These are phyloP conservation scores for Synergus umbraculus DNA, from an alignment of 2,888 invertebrate species.

Conservation along the genomic window DNA sequence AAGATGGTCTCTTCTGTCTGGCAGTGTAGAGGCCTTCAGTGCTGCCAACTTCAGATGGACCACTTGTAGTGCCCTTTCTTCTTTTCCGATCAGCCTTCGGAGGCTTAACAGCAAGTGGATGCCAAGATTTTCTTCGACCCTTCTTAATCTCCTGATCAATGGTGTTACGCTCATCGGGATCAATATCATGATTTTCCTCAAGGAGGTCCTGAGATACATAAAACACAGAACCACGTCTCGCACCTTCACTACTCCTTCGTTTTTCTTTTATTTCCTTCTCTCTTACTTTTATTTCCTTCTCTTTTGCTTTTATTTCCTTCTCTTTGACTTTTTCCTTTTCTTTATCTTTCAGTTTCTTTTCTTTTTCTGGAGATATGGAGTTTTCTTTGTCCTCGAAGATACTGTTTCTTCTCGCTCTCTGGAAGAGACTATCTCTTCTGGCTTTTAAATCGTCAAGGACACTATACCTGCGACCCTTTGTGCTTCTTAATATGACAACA, in stretches of 20 bases:
- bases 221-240: slow-evolving; percentile 70
- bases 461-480: slow-evolving; percentile 70
- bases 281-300: slow-evolving; percentile 57
- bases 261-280: slow-evolving; percentile 59
- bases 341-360: slow-evolving; percentile 15
- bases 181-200: slow-evolving; percentile 57
- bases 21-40: slow-evolving; percentile 77
- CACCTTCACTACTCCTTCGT: slow-evolving; percentile 65
- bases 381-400: slow-evolving; percentile 68
- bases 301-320: slow-evolving; percentile 42
- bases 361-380: slow-evolving; percentile 47
- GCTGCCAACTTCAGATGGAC: slow-evolving; percentile 76
- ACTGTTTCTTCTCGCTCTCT: slow-evolving; percentile 69
- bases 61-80: slow-evolving; percentile 78
- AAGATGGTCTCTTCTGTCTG: slow-evolving; percentile 87
- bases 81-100: slow-evolving; percentile 75
- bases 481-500: slow-evolving; percentile 63
- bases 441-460: slow-evolving; percentile 75
- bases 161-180: slow-evolving; percentile 33
- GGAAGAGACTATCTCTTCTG: slow-evolving; percentile 70
- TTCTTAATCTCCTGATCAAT: slow-evolving; percentile 76
- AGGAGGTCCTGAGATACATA: slow-evolving; percentile 71
- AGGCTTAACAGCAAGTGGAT: slow-evolving; percentile 69
- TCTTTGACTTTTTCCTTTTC: slow-evolving; percentile 65
- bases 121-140: slow-evolving; percentile 84